phyloP scores from a whole-genome alignment of 1,140 invertebrate species.

The Drosophila leontia region DNA sequence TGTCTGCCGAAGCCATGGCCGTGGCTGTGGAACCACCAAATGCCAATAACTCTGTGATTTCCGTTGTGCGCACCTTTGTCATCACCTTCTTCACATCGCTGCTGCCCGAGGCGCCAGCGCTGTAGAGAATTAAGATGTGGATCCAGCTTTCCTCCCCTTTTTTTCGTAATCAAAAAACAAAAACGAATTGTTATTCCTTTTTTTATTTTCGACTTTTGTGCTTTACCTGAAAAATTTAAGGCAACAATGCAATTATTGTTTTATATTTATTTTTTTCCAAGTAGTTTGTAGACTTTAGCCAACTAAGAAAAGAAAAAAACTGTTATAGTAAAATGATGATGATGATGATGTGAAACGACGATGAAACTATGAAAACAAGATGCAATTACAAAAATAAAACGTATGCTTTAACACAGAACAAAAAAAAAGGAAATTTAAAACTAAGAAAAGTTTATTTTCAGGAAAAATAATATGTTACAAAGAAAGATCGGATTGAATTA shows the following conservation, averaged over 20 bases:
- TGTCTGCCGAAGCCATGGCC: constrained; percentile 56
- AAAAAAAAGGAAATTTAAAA: constrained; percentile 10
- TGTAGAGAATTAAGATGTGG: constrained; percentile 55
- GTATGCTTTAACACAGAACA: constrained; percentile 64
- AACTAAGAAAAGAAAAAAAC: constrained; percentile 51
- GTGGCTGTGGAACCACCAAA: constrained; percentile 84
- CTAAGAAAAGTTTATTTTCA: background rate
- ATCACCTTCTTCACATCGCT: constrained; percentile 90
- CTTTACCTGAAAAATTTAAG: constrained; percentile 25
- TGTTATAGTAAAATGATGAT: constrained; percentile 54
- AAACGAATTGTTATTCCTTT: constrained; percentile 29
- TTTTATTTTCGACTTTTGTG: constrained; percentile 27
- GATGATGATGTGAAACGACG: constrained; percentile 4
- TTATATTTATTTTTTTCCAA: constrained; percentile 51
- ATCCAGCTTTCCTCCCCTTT: constrained; percentile 23
- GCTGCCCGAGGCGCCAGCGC: constrained; percentile 88
- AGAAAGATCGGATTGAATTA: too few species aligned
- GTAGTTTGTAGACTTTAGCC: constrained; percentile 56
- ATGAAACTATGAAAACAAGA: constrained; percentile 56
- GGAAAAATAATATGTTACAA: background rate
- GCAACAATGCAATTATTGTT: constrained; percentile 23
- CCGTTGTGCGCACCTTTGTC: constrained; percentile 89
- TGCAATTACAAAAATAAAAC: constrained; percentile 64
- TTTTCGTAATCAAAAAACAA: constrained; percentile 44
- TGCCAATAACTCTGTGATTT: constrained; percentile 87